Percentiles rank a stretch among this genome's conserved stretches.
phyloP scores from a whole-genome alignment of 2,888 invertebrate genomes.

The Cyclophora punctaria region DNA sequence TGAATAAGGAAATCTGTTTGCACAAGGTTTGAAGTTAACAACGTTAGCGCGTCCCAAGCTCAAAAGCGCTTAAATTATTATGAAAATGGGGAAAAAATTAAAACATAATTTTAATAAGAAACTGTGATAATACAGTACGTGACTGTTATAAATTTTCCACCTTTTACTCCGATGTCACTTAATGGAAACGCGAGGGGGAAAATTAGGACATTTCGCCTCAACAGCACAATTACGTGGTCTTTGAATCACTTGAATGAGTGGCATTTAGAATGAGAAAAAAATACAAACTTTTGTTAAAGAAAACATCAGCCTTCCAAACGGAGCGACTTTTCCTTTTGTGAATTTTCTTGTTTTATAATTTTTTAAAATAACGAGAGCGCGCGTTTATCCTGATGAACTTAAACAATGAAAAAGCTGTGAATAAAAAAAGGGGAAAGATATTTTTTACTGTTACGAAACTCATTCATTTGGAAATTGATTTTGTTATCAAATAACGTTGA shows the following conservation, averaged over 20 bases:
- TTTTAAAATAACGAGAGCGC: constrained; percentile 11
- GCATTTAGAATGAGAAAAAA: constrained; percentile 28
- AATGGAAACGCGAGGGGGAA: constrained; percentile 41
- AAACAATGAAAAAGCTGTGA: constrained; percentile 15
- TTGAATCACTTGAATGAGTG: constrained; percentile 37
- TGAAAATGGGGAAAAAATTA: constrained; percentile 27
- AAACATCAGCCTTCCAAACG: constrained; percentile 17
- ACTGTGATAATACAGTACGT: constrained; percentile 51
- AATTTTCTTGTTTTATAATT: constrained; percentile 16
- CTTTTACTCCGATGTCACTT: constrained; percentile 51
- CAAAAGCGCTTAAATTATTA: constrained; percentile 16
- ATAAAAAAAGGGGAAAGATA: constrained; percentile 4
- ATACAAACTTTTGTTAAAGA: constrained; percentile 23
- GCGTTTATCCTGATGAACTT: constrained; percentile 12
- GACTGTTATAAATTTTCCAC: constrained; percentile 44
- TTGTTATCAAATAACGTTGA: background rate
- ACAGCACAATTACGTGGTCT: constrained; percentile 46
- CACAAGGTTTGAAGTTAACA: too few relatives aligned
- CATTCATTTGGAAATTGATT: constrained; percentile 4
- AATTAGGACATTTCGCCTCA: constrained; percentile 44
- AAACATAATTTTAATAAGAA: constrained; percentile 46
- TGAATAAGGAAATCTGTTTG: too few relatives aligned
- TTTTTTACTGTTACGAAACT: constrained; percentile 5
- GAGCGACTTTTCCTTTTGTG: constrained; percentile 11
- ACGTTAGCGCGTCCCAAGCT: constrained; percentile 12